These are phyloP conservation scores for Empis livida DNA, from an alignment of 2,888 invertebrate genomes.

Conservation along the genomic window DNA sequence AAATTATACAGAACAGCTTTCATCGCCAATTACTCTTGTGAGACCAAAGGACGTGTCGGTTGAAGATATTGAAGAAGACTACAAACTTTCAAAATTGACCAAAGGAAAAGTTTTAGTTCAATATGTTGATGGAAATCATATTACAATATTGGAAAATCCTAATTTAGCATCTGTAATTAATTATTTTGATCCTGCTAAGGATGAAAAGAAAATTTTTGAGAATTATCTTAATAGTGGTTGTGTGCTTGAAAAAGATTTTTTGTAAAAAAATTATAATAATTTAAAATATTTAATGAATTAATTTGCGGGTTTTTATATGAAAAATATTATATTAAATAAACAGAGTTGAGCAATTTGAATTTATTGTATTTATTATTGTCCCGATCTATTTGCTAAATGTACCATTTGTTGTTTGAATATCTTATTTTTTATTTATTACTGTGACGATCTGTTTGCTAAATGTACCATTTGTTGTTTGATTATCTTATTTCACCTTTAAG, in stretches of 20 bases:
- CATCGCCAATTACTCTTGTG: slow-evolving; percentile 46
- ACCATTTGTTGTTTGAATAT: too few relatives aligned
- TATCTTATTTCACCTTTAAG: too few relatives aligned
- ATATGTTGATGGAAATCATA: slow-evolving; percentile 59
- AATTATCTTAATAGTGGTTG: slow-evolving; percentile 19
- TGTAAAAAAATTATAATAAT: too few relatives aligned
- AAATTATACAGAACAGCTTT: slow-evolving; percentile 24
- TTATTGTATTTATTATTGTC: too few relatives aligned
- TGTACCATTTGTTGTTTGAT: too few relatives aligned
- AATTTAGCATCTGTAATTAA: slow-evolving; percentile 51
- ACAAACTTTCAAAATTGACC: slow-evolving; percentile 47
- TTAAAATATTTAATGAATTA: too few relatives aligned
- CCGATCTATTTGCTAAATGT: too few relatives aligned
- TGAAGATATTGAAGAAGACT: slow-evolving; percentile 46
- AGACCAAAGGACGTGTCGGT: slow-evolving; percentile 47
- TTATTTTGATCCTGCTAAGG: slow-evolving; percentile 27
- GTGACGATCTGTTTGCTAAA: too few relatives aligned
- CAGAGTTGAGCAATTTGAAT: too few relatives aligned
- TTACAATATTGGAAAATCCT: slow-evolving; percentile 52
- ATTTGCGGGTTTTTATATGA: too few relatives aligned
- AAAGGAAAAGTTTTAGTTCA: slow-evolving; percentile 44
- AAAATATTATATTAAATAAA: too few relatives aligned
- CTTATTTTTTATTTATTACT: too few relatives aligned
- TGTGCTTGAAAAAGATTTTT: neutral
- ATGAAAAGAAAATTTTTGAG: slow-evolving; percentile 28